Evolutionary conservation across 2,797 vertebrate genomes (phyloP), one percentile per base, ranked within the genome.

Genomic region (Danio aesculapii): DNA sequence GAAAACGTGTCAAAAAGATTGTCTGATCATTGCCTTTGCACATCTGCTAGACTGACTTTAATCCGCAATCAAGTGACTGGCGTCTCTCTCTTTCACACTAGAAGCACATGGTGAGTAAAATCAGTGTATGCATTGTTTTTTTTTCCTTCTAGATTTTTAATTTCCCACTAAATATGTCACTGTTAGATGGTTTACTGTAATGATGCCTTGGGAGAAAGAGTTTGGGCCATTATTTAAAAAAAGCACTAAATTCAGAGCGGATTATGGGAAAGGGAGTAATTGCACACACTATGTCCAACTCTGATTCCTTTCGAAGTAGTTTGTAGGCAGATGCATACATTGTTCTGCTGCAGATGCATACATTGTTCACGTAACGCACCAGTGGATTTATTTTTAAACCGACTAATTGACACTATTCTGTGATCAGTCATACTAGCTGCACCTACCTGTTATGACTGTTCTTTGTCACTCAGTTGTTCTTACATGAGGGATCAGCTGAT

Each of bases 21-120:
- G 70, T 83, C 84, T 82, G 87, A 73, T 12, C 67, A 88, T 91
- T 90, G 90, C 90, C 90, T 92, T 93, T 91, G 90, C 90, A 94
- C 92, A 89, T 87, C 82, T 87, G 73, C 87, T 88, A 63, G 75
- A 88, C 83, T 87, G 89, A 87, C 87, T 87, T 62, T 68, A 46
- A 61, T 78, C 77, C 82, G 82, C 76, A 21, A 81, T 77, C 80
- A 74, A 30, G 44, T 83, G 53, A 78, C 75, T 83, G 70, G 86
- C 81, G 81, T 58, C 75, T 57, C 17, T 67, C 59, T 69, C 30
- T 82, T 83, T 59, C 52, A 72, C 9, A 85, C 82, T 86, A 85
- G 85, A 52, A 81, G 87, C 87, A 88, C 83, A 86, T 87, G 86
- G 88, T 88, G 89, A 90, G 67, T 88, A 88, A 87, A 92, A 85